Evolutionary conservation across 2,888 invertebrate genomes (phyloP).

Genomic region (Zeuzera pyrina): DNA sequence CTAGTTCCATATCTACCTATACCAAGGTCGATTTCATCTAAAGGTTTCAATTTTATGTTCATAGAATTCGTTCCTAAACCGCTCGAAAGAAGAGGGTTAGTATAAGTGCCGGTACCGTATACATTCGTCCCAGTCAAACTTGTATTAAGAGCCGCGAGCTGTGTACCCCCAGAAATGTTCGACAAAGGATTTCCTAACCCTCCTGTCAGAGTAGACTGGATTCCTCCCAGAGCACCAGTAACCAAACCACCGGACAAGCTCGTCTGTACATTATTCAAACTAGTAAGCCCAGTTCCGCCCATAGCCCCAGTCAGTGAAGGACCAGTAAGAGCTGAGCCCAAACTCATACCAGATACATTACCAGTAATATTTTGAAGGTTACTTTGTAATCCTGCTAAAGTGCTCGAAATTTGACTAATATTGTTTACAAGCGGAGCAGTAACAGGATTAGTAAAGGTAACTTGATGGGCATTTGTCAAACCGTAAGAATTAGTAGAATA

Average conservation of each 20-base stretch:
- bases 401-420: slow-evolving; percentile 64
- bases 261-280: slow-evolving; percentile 56
- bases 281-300: slow-evolving; percentile 58
- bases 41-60: slow-evolving; percentile 79
- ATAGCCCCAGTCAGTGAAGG: slow-evolving; percentile 65
- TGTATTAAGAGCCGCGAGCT: slow-evolving; percentile 55
- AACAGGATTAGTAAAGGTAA: slow-evolving; percentile 66
- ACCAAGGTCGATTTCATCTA: slow-evolving; percentile 81
- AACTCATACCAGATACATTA: slow-evolving; percentile 54
- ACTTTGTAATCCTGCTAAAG: slow-evolving; percentile 60
- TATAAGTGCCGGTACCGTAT: slow-evolving; percentile 72
- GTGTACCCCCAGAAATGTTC: slow-evolving; percentile 52
- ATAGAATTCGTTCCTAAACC: slow-evolving; percentile 73
- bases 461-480: slow-evolving; percentile 63
- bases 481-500: slow-evolving; percentile 61
- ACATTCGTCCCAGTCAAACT: slow-evolving; percentile 47
- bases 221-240: slow-evolving; percentile 53
- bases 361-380: slow-evolving; percentile 61
- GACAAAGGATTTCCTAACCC: slow-evolving; percentile 55
- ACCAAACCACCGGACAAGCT: slow-evolving; percentile 55
- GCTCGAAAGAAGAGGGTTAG: slow-evolving; percentile 76
- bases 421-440: slow-evolving; percentile 64
- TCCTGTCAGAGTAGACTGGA: slow-evolving; percentile 55
- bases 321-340: slow-evolving; percentile 55
- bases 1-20: slow-evolving; percentile 70